phyloP scores from a whole-genome alignment of 2,113 vertebrate genomes.

The Orcinus orca region DNA sequence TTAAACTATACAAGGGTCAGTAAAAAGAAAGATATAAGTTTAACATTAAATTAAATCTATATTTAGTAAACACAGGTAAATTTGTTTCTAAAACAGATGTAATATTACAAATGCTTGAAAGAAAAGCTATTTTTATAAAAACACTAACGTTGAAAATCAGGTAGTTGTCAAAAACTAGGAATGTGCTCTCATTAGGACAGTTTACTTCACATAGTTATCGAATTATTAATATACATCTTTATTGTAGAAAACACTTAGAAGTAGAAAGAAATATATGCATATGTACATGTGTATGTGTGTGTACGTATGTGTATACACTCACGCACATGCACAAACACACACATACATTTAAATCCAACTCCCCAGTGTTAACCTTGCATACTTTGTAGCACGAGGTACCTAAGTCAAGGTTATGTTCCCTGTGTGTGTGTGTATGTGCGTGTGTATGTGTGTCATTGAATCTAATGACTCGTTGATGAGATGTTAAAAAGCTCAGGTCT shows the following conservation, averaged over 20 bases:
- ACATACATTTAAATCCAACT: not conserved
- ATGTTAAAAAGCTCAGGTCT: not conserved
- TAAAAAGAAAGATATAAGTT: not conserved
- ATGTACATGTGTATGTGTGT: not conserved
- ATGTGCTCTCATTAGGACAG: not conserved
- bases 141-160: not conserved
- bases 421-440: not conserved
- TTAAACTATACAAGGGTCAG: not conserved
- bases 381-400: not conserved
- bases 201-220: not conserved
- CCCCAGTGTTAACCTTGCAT: not conserved
- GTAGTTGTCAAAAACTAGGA: not conserved
- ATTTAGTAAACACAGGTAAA: not conserved
- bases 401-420: not conserved
- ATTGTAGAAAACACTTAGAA: not conserved
- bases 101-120: not conserved
- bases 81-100: not conserved
- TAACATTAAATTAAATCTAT: not conserved
- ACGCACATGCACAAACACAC: not conserved
- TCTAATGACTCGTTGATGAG: not conserved
- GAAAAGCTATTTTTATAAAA: not conserved
- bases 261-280: not conserved
- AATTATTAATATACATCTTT: not conserved
- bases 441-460: not conserved
- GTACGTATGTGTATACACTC: not conserved